Percentiles rank a stretch among this genome's conserved stretches.
Evolutionary conservation across 2,888 invertebrate species (phyloP).

Genomic region (Onchidella celtica): DNA sequence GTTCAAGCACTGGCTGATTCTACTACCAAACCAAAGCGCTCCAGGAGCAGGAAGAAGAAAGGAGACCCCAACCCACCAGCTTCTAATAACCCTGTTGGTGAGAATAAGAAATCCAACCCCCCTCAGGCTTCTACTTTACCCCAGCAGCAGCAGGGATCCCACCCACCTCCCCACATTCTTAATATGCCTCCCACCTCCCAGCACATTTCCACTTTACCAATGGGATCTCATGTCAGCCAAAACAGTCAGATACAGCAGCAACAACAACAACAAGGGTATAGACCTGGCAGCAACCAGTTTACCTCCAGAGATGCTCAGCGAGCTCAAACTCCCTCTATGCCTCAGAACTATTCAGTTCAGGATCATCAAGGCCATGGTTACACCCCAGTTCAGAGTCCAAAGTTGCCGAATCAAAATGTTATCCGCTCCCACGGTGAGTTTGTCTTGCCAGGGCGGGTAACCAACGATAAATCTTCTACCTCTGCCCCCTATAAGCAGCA

Average conservation of each 20-base stretch:
- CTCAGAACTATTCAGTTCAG: slow-evolving; percentile 37
- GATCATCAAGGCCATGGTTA: slow-evolving; percentile 44
- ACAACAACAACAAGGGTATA: slow-evolving; percentile 30
- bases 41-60: slow-evolving; percentile 66
- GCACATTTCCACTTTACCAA: slow-evolving; percentile 43
- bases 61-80: slow-evolving; percentile 37
- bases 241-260: slow-evolving; percentile 31
- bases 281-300: slow-evolving; percentile 43
- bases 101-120: slow-evolving; percentile 33
- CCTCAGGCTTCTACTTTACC: neutral
- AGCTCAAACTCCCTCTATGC: slow-evolving; percentile 47
- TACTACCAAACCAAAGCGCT: slow-evolving; percentile 75
- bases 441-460: slow-evolving; percentile 7
- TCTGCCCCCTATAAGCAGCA: slow-evolving; percentile 19
- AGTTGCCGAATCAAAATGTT: slow-evolving; percentile 32
- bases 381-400: slow-evolving; percentile 33
- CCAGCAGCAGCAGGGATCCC: slow-evolving; percentile 33
- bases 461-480: slow-evolving; percentile 31
- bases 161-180: slow-evolving; percentile 22
- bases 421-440: slow-evolving; percentile 33
- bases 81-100: neutral
- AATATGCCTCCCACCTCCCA: slow-evolving; percentile 41
- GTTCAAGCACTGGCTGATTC: slow-evolving; percentile 77
- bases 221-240: slow-evolving; percentile 30
- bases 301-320: slow-evolving; percentile 36